Evolutionary conservation across 1,140 invertebrate species (phyloP).

Genomic region (Goniozus legneri): DNA sequence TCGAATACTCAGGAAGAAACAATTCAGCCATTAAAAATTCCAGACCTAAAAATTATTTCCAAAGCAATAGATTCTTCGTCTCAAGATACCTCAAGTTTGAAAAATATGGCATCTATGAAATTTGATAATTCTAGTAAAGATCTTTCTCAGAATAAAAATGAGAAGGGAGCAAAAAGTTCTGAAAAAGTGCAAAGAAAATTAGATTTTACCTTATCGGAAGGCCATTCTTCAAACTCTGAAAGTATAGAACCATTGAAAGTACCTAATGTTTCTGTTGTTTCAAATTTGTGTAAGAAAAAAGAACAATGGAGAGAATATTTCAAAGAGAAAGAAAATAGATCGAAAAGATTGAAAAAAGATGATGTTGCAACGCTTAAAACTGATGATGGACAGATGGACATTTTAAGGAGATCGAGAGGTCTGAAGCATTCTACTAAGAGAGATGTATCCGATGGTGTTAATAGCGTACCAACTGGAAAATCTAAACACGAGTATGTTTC

Average conservation of each 20-base stretch:
- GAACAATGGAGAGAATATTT: conserved; percentile 44
- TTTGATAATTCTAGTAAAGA: conserved; percentile 27
- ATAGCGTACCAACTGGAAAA: conserved; percentile 18
- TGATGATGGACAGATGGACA: no score
- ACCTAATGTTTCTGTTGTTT: conserved; percentile 41
- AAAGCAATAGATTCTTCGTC: conserved; percentile 45
- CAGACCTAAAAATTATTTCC: conserved; percentile 49
- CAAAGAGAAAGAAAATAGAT: conserved; percentile 47
- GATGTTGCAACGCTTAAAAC: no score
- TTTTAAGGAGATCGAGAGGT: conserved; percentile 33
- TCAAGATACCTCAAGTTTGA: conserved; percentile 35
- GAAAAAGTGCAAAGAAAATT: conserved; percentile 45
- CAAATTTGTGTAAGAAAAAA: conserved; percentile 43
- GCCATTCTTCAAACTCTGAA: conserved; percentile 39
- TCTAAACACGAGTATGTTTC: conserved; percentile 35
- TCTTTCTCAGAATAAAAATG: conserved; percentile 25
- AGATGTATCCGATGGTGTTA: conserved; percentile 29
- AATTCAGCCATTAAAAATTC: conserved; percentile 46
- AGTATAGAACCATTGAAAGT: conserved; percentile 43
- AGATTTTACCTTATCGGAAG: conserved; percentile 40
- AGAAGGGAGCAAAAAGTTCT: conserved; percentile 32
- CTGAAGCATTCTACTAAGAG: conserved; percentile 36
- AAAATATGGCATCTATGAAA: conserved; percentile 35
- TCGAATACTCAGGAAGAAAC: no score
- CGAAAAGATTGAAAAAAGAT: conserved; percentile 45